Evolutionary conservation across 2,113 vertebrate species (phyloP), one percentile per base, ranked within the genome.

Genomic region (Bubo scandiacus): DNA sequence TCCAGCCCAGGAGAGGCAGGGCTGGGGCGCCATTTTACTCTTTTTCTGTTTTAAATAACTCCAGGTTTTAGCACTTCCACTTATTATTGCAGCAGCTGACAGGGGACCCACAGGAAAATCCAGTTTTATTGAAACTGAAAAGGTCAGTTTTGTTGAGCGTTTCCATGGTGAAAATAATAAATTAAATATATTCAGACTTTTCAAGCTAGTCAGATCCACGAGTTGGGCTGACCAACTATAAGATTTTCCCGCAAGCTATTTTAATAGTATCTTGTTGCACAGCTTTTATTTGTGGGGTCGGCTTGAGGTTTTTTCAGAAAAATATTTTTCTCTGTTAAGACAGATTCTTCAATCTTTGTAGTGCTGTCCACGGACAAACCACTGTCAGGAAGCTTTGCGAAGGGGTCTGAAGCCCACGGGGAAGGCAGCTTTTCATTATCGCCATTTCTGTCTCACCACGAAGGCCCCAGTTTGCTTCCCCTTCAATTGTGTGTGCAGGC

Each of bases 91-190:
- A 93, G 94, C 36, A 52, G 93, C 89, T 98, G 97, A 97, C 96
- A 97, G 81, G 97, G 94, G 94, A 98, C 92, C 94, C 88, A 77
- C 65, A 95, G 94, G 92, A 98, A 97, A 98, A 98, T 97, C 98
- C 90, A 51, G 92, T 98, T 98, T 98, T 98, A 98, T 98, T 98
- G 98, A 97, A 98, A 95, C 94, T 81, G 98, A 97, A 98, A 98
- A 98, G 98, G 98, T 98, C 98, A 98, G 94, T 97, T 97, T 98
- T 97, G 97, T 96, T 98, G 96, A 97, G 95, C 6, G 94, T 98
- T 98, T 98, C 97, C 97, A 98, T 98, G 97, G 98, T 96, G 97
- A 98, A 97, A 95, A 97, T 96, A 98, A 97, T 98, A 97, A 97
- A 97, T 97, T 96, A 97, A 97, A 96, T 94, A 91, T 95, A 92